Percentiles rank a stretch among this genome's conserved stretches.
Conservation (phyloP, 1,140 invertebrate genomes). For the Charaxes varanes region DNA sequence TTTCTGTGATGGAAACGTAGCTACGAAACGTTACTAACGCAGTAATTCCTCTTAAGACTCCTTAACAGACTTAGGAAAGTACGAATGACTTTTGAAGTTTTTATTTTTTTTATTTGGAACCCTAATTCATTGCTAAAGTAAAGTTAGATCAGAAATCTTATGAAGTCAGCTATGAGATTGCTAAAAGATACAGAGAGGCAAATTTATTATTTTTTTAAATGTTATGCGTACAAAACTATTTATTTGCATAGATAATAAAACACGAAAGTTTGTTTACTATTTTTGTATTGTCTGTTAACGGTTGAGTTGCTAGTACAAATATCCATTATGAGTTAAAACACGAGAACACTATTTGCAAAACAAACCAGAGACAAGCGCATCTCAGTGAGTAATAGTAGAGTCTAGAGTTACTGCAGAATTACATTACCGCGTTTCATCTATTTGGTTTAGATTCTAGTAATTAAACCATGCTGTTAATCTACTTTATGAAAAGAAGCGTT, state of each 20-base stretch:
- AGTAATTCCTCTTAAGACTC: too few species aligned
- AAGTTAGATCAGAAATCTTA: not conserved
- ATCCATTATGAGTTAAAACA: slow-evolving; percentile 6
- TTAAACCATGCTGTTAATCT: too few species aligned
- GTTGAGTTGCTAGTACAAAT: too few species aligned
- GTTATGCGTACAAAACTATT: not conserved
- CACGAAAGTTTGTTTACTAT: not conserved
- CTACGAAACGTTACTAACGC: too few species aligned
- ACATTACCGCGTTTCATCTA: slow-evolving; percentile 20
- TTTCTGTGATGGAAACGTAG: too few species aligned
- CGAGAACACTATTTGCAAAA: slow-evolving; percentile 25
- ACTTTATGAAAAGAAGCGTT: slow-evolving; percentile 22
- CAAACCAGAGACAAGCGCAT: slow-evolving; percentile 20
- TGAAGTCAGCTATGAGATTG: not conserved
- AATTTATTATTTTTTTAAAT: not conserved
- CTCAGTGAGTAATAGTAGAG: slow-evolving; percentile 27
- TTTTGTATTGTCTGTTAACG: not conserved
- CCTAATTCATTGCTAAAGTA: slow-evolving; percentile 1
- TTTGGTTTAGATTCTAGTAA: too few species aligned
- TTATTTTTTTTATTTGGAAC: too few species aligned
- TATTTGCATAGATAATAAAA: slow-evolving; percentile 6
- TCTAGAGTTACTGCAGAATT: slow-evolving; percentile 30
- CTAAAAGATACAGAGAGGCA: not conserved
- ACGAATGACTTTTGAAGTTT: too few species aligned
- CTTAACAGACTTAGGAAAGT: too few species aligned